phyloP scores from a whole-genome alignment of 2,113 vertebrate species.

The Larimichthys crocea region DNA sequence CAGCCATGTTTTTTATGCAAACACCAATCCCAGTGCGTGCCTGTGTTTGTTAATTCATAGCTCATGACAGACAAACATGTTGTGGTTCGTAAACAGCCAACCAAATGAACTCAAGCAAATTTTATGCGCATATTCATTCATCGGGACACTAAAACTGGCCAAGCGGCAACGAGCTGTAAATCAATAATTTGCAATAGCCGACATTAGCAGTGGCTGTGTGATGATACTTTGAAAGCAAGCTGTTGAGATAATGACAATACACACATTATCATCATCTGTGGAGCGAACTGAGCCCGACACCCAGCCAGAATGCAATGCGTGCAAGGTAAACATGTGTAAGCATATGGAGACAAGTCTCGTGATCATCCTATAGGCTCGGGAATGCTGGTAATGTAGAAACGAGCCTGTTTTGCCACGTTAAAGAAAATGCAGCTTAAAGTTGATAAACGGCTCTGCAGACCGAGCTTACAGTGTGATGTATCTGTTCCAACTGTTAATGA shows the following conservation, averaged over 20 bases:
- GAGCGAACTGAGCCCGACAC: not conserved
- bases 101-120: conserved; percentile 28
- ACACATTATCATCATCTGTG: conserved; percentile 20
- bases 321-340: not conserved
- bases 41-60: conserved; percentile 43
- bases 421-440: not conserved
- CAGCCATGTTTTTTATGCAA: conserved; percentile 42
- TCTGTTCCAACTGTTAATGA: conserved; percentile 50
- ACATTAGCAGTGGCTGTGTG: conserved; percentile 50
- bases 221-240: conserved; percentile 34
- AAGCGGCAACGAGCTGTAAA: conserved; percentile 31
- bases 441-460: not conserved
- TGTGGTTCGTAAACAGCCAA: conserved; percentile 56
- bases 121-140: conserved; percentile 64
- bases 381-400: not conserved
- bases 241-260: conserved; percentile 35
- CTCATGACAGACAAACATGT: conserved; percentile 53
- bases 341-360: not conserved
- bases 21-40: conserved; percentile 3
- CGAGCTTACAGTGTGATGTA: conserved; percentile 14
- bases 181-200: conserved; percentile 53
- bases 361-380: conserved; percentile 1
- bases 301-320: not conserved
- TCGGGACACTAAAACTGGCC: conserved; percentile 55
- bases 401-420: not conserved